These are phyloP conservation scores for Polyodon spathula DNA, from an alignment of 2,113 vertebrate genomes.

Conservation along the genomic window DNA sequence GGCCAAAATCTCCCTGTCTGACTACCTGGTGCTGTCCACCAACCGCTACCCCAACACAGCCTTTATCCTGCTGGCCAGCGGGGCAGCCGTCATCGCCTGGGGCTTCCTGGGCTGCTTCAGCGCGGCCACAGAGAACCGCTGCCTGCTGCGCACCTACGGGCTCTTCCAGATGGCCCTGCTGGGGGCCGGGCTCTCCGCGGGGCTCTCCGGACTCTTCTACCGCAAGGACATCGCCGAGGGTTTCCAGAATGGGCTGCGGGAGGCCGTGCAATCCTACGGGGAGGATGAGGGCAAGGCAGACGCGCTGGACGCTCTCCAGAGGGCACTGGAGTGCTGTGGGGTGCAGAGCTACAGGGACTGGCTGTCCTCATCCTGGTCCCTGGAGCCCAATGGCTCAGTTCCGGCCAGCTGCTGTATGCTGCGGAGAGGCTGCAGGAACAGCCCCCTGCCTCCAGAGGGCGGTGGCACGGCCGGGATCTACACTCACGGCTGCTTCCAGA, in stretches of 20 bases:
- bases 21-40: constrained; percentile 68
- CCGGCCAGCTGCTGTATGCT: constrained; percentile 71
- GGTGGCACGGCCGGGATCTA: constrained; percentile 43
- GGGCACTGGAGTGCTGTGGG: constrained; percentile 67
- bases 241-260: constrained; percentile 63
- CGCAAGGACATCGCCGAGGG: constrained; percentile 64
- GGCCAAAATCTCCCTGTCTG: constrained; percentile 64
- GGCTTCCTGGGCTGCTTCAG: constrained; percentile 77
- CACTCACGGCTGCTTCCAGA: constrained; percentile 65
- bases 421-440: constrained; percentile 60
- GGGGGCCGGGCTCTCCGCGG: constrained; percentile 56
- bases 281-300: constrained; percentile 66
- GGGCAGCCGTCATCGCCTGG: constrained; percentile 64
- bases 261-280: constrained; percentile 58
- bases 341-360: constrained; percentile 74
- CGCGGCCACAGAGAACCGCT: constrained; percentile 66
- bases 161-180: constrained; percentile 63
- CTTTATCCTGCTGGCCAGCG: constrained; percentile 60
- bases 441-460: constrained; percentile 42
- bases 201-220: constrained; percentile 70
- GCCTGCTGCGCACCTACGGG: constrained; percentile 63
- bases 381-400: constrained; percentile 53
- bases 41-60: constrained; percentile 64
- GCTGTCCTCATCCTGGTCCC: constrained; percentile 66
- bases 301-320: constrained; percentile 69